A percentile compares a stretch with the other conserved stretches of the same genome.
Conservation (phyloP, 2,888 invertebrate species). For the Trissolcus japonicus region DNA sequence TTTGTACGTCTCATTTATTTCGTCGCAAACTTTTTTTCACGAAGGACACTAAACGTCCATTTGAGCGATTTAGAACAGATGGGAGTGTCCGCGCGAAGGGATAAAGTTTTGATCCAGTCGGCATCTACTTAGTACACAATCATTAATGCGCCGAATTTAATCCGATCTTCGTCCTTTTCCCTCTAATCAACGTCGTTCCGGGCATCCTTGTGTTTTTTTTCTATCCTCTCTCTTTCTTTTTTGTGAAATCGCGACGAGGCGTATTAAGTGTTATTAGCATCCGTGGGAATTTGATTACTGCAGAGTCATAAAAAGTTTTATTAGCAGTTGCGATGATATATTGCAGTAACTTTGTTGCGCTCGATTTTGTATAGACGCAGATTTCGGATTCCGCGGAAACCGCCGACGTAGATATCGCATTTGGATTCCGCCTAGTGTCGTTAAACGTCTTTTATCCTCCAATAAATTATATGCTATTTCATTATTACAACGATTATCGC, state of each 20-base stretch:
- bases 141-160: constrained; percentile 29
- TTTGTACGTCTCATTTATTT: no score
- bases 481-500: constrained; percentile 42
- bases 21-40: constrained; percentile 3
- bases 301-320: constrained; percentile 57
- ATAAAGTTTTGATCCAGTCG: constrained; percentile 50
- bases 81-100: constrained; percentile 49
- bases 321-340: constrained; percentile 58
- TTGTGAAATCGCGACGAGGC: constrained; percentile 46
- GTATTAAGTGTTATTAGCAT: constrained; percentile 49
- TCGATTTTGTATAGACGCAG: constrained; percentile 31
- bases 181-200: not conserved
- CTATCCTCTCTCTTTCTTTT: constrained; percentile 26
- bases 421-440: constrained; percentile 25
- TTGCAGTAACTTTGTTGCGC: constrained; percentile 54
- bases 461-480: constrained; percentile 40
- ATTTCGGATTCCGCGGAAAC: constrained; percentile 37
- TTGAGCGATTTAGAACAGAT: constrained; percentile 52
- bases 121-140: constrained; percentile 47
- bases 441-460: constrained; percentile 47
- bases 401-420: not conserved
- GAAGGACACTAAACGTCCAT: constrained; percentile 52
- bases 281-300: constrained; percentile 59
- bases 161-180: constrained; percentile 8
- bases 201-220: not conserved